A percentile compares a stretch with the other conserved stretches of the same genome.
Conservation (phyloP, 2,797 vertebrate genomes). For the Argentina silus region DNA sequence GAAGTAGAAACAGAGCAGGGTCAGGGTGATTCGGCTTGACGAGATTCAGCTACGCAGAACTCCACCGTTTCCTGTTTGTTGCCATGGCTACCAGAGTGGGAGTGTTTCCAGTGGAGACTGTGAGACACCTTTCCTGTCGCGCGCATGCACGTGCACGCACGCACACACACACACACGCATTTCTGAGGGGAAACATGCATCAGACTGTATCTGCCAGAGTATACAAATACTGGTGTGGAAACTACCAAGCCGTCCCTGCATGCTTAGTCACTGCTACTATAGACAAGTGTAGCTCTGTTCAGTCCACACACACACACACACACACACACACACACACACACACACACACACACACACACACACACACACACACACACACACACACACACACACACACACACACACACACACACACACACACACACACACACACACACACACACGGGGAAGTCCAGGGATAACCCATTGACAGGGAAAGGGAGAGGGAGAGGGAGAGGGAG, state of each 20-base stretch:
- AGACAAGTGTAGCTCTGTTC: slow-evolving; percentile 6
- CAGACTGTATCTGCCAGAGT: slow-evolving; percentile 29
- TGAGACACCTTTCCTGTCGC: slow-evolving; percentile 60
- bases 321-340: background rate
- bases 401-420: background rate
- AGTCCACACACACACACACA: background rate
- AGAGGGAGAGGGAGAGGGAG: slow-evolving; percentile 14
- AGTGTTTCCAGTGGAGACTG: slow-evolving; percentile 58
- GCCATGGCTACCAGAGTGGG: slow-evolving; percentile 51
- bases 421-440: background rate
- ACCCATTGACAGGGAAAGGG: slow-evolving; percentile 4
- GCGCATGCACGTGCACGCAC: slow-evolving; percentile 8
- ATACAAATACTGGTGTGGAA: slow-evolving; percentile 52
- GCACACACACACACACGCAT: slow-evolving; percentile 6
- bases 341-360: background rate
- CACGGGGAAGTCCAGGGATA: slow-evolving; percentile 5
- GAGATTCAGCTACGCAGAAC: slow-evolving; percentile 54
- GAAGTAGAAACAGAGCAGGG: slow-evolving; percentile 24
- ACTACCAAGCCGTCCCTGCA: slow-evolving; percentile 32
- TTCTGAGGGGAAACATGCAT: slow-evolving; percentile 16
- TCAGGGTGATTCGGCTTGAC: slow-evolving; percentile 44
- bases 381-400: background rate
- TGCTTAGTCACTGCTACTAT: slow-evolving; percentile 46
- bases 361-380: background rate
- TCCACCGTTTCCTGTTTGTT: slow-evolving; percentile 67